Base-by-base conservation (phyloP, 2,888 invertebrate species). In the Tupiocoris notatus region DNA sequence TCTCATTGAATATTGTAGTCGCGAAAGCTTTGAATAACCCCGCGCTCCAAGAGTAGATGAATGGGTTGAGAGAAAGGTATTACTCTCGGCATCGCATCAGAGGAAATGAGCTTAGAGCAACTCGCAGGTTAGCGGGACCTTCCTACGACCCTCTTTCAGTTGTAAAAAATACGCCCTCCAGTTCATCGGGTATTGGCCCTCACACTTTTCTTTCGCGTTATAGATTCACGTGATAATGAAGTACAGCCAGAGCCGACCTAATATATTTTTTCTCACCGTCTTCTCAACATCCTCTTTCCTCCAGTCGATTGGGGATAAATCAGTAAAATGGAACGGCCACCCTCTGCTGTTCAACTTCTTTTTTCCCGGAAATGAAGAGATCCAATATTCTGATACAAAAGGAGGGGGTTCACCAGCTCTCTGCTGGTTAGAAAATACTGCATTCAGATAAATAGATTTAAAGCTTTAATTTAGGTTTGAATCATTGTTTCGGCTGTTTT, bases 371-470 rank as follows among this genome's bases (percentile, higher is more conserved):
- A 67, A 67, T 67, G 67, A 67, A 67, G 57, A 67, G 67, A 67
- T 67, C 67, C 56, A 67, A 67, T 67, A 67, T 67, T 67, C 67
- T 67, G 67, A 67, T 67, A 67, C 67, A 67, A 67, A 67, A 54
- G 18, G 59, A 65, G 39, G 39, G 39, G 65, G 18, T 25, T n/a
- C 64, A 7, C n/a, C 25, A 65, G 25, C 65, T 25, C 18, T 17
- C 39, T 12, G 20, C 39, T 39, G 65, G 39, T 25, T 65, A 39
- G 65, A 65, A 65, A 64, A 39, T 20, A 9, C 65, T 65, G 39
- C 39, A 39, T 65, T 65, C 39, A 1, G 18, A 65, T 65, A 65
- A 39, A 63, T 39, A 39, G 39, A 25, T 39, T 65, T 65, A 39
- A 65, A 25, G 20, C 20, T 65, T 65, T 39, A 65, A 65, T 65